phyloP scores from a whole-genome alignment of 2,113 vertebrate genomes.

The Rhinolophus sinicus region DNA sequence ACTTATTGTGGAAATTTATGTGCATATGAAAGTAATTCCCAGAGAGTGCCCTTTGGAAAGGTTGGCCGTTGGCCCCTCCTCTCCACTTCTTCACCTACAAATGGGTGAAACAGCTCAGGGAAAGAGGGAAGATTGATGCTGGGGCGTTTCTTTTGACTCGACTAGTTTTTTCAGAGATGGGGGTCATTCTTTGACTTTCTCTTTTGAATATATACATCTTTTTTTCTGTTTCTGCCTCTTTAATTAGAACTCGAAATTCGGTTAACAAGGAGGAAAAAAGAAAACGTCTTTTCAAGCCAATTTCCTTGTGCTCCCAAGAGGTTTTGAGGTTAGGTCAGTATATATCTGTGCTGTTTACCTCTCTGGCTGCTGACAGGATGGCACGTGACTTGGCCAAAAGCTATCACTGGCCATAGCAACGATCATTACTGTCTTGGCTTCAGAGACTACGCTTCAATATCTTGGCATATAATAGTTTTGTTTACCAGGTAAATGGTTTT shows the following conservation, averaged over 20 bases:
- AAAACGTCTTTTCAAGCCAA: conserved; percentile 71
- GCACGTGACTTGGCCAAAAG: conserved; percentile 75
- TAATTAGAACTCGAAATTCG: conserved; percentile 59
- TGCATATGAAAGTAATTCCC: conserved; percentile 39
- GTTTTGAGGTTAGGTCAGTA: background rate
- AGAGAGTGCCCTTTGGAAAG: background rate
- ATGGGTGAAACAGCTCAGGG: background rate
- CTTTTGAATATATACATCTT: background rate
- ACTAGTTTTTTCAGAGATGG: background rate
- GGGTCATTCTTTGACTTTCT: background rate
- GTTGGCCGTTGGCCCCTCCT: background rate
- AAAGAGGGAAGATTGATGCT: background rate
- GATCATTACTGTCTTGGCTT: background rate
- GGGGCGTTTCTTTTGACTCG: background rate
- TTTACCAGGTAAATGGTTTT: conserved; percentile 74
- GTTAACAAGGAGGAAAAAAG: background rate
- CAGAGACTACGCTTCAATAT: background rate
- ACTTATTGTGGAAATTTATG: conserved; percentile 58
- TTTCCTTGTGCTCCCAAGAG: conserved; percentile 52
- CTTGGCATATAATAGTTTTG: conserved; percentile 4
- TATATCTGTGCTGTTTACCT: conserved; percentile 16
- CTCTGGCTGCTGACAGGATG: conserved; percentile 74
- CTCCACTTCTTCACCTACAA: background rate
- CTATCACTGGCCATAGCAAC: background rate
- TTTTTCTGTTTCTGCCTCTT: background rate